Conservation (phyloP, 1,140 invertebrate genomes). For the Calephelis virginiensis region DNA sequence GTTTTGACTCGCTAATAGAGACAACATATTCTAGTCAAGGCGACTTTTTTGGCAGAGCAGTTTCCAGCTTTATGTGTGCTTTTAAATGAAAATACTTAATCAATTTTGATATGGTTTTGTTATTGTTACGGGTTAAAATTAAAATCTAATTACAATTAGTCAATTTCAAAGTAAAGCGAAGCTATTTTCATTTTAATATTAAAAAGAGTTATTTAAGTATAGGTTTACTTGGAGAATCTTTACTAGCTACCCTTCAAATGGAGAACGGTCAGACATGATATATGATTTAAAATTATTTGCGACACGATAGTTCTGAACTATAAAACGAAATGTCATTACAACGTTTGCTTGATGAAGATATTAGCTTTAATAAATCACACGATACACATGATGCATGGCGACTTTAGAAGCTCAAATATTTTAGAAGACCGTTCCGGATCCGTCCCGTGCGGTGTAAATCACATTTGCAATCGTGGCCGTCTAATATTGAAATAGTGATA, state of each 20-base stretch:
- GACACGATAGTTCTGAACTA: constrained; percentile 8
- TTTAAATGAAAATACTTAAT: too few relatives aligned
- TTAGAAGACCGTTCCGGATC: constrained; percentile 24
- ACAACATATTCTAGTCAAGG: too few relatives aligned
- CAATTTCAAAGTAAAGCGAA: too few relatives aligned
- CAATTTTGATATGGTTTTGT: too few relatives aligned
- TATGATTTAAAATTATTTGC: constrained; percentile 7
- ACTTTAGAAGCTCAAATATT: constrained; percentile 13
- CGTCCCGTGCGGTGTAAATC: constrained; percentile 34
- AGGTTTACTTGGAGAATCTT: too few relatives aligned
- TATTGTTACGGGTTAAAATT: too few relatives aligned
- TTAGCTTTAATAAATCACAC: constrained; percentile 15
- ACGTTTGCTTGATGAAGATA: constrained; percentile 16
- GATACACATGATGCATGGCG: constrained; percentile 17
- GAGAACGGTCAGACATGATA: background rate
- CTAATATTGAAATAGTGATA: constrained; percentile 71
- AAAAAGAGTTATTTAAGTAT: too few relatives aligned
- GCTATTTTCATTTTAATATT: too few relatives aligned
- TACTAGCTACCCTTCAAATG: background rate
- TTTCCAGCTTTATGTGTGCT: too few relatives aligned
- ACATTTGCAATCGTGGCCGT: constrained; percentile 42
- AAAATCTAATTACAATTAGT: too few relatives aligned
- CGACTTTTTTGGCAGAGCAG: too few relatives aligned
- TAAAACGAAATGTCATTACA: constrained; percentile 13
- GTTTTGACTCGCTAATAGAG: too few relatives aligned